phyloP scores from a whole-genome alignment of 2,113 vertebrate genomes.

The Pitta sordida region DNA sequence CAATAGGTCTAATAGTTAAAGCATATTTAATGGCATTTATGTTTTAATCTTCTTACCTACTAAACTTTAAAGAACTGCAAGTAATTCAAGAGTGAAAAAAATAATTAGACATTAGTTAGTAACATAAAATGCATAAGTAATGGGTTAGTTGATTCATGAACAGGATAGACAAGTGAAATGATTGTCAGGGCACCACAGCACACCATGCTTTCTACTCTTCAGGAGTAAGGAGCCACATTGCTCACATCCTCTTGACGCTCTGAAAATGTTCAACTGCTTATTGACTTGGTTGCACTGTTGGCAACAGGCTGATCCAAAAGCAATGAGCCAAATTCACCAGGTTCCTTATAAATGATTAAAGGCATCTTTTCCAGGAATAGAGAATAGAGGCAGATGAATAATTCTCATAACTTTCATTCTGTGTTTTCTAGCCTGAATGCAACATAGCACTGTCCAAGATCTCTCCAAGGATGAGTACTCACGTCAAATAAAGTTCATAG shows the following conservation, averaged over 20 bases:
- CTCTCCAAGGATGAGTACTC: neutral
- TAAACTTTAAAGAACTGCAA: constrained; percentile 70
- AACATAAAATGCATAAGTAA: constrained; percentile 17
- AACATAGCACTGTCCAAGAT: fast-evolving
- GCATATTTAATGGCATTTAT: constrained; percentile 78
- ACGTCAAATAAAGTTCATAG: neutral
- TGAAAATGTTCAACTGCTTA: neutral
- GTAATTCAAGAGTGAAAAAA: constrained; percentile 66
- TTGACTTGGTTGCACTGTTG: neutral
- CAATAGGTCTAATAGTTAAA: constrained; percentile 76
- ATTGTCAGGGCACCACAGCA: neutral
- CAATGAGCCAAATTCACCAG: neutral
- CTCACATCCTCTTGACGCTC: neutral
- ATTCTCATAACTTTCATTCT: neutral
- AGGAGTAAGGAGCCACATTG: neutral
- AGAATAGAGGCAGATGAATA: neutral
- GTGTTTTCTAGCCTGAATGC: neutral
- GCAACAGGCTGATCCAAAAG: neutral
- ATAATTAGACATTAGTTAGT: constrained; percentile 48
- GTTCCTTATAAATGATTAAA: neutral
- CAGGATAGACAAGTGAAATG: neutral
- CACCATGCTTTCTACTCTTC: neutral
- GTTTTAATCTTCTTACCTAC: constrained; percentile 79
- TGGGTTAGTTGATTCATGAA: neutral
- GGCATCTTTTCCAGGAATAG: neutral